These are phyloP conservation scores for Epistrophe eligans DNA, from an alignment of 2,888 invertebrate genomes.

Conservation along the genomic window DNA sequence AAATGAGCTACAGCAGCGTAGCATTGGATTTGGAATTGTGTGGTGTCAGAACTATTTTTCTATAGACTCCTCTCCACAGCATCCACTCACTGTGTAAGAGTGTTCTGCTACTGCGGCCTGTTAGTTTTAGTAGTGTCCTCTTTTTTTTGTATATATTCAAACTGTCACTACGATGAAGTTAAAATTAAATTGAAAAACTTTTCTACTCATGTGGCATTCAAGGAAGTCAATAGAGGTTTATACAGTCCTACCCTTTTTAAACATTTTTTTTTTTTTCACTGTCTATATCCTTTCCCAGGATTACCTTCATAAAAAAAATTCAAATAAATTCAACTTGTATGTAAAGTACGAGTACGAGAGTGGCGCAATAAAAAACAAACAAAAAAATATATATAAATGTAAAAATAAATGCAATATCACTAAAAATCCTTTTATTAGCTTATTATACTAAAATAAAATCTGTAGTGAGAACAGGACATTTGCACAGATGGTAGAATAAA, in stretches of 20 bases:
- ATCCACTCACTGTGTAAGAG: neutral
- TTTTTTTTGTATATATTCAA: conserved; percentile 54
- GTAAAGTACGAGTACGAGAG: neutral
- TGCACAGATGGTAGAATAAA: conserved; percentile 10
- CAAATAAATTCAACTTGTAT: conserved; percentile 33
- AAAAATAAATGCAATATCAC: conserved; percentile 65
- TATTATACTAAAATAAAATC: conserved; percentile 56
- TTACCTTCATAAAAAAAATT: conserved; percentile 17
- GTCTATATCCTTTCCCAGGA: conserved; percentile 24
- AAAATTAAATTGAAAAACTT: conserved; percentile 76
- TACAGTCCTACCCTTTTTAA: neutral
- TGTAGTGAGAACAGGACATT: conserved; percentile 29
- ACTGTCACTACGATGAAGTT: conserved; percentile 63
- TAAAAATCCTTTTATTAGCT: conserved; percentile 69
- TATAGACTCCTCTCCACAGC: conserved; percentile 15
- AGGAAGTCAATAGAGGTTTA: conserved; percentile 47
- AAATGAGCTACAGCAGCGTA: conserved; percentile 6
- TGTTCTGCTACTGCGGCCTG: neutral
- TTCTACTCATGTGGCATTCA: conserved; percentile 62
- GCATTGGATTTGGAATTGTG: neutral
- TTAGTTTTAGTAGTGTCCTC: neutral
- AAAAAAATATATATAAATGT: conserved; percentile 25
- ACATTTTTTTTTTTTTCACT: conserved; percentile 1
- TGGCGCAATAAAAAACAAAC: conserved; percentile 42
- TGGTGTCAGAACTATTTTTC: conserved; percentile 3